Evolutionary conservation across 2,113 vertebrate species (phyloP).

Genomic region (Corythaixoides concolor): DNA sequence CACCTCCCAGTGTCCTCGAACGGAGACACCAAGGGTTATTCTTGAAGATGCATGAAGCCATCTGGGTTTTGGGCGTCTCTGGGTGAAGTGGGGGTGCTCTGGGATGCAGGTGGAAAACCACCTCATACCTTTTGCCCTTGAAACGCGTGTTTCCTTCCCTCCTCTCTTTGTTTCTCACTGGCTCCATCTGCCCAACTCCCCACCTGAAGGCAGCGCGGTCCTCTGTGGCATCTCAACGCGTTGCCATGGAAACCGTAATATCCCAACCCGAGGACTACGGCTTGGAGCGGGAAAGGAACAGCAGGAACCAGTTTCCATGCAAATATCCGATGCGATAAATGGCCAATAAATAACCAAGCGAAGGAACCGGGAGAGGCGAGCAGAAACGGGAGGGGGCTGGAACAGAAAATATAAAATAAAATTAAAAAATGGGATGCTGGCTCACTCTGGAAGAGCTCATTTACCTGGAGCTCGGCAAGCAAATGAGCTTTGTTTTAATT

Average conservation of each 20-base stretch:
- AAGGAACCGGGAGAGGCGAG: background rate
- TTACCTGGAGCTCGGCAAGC: background rate
- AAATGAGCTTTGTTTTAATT: background rate
- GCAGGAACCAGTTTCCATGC: constrained; percentile 53
- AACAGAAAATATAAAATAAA: background rate
- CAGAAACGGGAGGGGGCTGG: background rate
- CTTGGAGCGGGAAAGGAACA: constrained; percentile 20
- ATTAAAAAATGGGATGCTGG: background rate
- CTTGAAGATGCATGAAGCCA: background rate
- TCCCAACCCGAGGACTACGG: constrained; percentile 1
- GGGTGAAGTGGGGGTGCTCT: no score
- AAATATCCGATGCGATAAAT: constrained; percentile 29
- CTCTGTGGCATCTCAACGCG: constrained; percentile 18
- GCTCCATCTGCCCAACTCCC: constrained; percentile 30
- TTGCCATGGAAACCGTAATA: constrained; percentile 45
- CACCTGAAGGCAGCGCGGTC: constrained; percentile 38
- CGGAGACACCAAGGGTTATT: rapidly evolving
- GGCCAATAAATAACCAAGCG: constrained; percentile 8
- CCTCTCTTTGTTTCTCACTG: background rate
- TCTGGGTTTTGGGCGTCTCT: rapidly evolving
- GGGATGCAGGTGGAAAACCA: background rate
- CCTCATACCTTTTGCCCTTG: background rate
- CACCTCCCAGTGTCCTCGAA: background rate
- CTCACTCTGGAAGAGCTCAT: background rate
- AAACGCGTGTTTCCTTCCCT: background rate